Conservation (phyloP, 2,113 vertebrate genomes). For the Gopherus flavomarginatus region DNA sequence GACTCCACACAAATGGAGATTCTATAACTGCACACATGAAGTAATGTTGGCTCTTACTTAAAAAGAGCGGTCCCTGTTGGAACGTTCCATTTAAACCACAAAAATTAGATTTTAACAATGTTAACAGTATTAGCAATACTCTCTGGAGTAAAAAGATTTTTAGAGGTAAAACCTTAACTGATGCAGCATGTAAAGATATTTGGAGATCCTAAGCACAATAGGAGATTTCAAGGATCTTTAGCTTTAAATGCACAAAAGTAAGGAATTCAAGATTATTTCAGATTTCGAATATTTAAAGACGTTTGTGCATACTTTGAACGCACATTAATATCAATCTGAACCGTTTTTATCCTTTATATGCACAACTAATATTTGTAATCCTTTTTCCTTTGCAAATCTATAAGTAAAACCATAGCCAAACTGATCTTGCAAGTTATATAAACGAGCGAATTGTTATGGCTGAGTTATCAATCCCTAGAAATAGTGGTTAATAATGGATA, state of each 20-base stretch:
- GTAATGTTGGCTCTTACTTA: constrained; percentile 46
- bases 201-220: background rate
- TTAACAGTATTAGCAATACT: constrained; percentile 44
- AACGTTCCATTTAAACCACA: constrained; percentile 26
- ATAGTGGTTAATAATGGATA: constrained; percentile 22
- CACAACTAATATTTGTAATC: background rate
- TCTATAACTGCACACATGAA: background rate
- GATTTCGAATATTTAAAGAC: constrained; percentile 6
- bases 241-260: constrained; percentile 48
- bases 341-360: background rate
- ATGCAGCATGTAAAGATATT: constrained; percentile 25
- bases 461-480: constrained; percentile 12
- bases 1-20: background rate
- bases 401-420: background rate
- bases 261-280: constrained; percentile 20
- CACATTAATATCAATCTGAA: background rate
- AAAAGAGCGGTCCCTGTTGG: background rate
- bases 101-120: constrained; percentile 47
- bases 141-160: constrained; percentile 31
- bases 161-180: constrained; percentile 37
- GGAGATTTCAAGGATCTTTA: background rate
- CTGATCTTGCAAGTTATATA: constrained; percentile 11
- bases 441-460: background rate
- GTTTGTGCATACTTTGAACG: constrained; percentile 4
- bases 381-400: background rate